Evolutionary conservation across 2,888 invertebrate genomes (phyloP), one percentile per base, ranked within the genome.

Genomic region (Yponomeuta cagnagella): DNA sequence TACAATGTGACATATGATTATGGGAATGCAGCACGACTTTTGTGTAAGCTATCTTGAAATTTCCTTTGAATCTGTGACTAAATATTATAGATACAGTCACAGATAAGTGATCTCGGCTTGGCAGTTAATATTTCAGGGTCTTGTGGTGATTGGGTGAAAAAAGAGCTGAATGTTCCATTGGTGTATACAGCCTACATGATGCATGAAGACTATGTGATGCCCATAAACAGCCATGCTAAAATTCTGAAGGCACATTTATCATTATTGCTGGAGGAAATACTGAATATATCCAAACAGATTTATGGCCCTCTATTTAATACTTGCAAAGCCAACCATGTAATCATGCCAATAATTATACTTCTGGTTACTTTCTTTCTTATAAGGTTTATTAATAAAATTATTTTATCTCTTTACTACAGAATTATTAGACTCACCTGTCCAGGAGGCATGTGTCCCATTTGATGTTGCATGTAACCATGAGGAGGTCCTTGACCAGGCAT

Each of bases 381-480:
- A 64, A 30, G 5, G 10, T 10, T 12, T 15, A 12, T 12, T 58
- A 58, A 58, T 43, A 58, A 15, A 58, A 15, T 58, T 2, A 12
- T 58, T 5, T 15, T 31, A 64, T 8, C n/a, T 10, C 2, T 23
- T 64, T 31, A 64, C 37, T 37, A 66, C 4, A 63, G 9, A 15
- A 37, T 37, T 2, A 43, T 30, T 30, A 37, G 12, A 48, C 70
- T 79, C 82, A 90, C 91, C 85, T 90, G 90, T 75, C 90, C 93
- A 68, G 93, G 93, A 64, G 93, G 93, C 85, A 92, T 88, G 73
- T 93, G 93, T 70, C 89, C 89, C 83, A 94, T 93, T 76, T 93
- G 93, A 83, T 94, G 94, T 73, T 93, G 93, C 86, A 94, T 93
- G 77, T 94, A 94, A 12, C 93, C 94, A 86, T 95, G 94, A 72